These are phyloP conservation scores for Cecidostiba fungosa DNA, from an alignment of 2,888 invertebrate genomes.

Conservation along the genomic window DNA sequence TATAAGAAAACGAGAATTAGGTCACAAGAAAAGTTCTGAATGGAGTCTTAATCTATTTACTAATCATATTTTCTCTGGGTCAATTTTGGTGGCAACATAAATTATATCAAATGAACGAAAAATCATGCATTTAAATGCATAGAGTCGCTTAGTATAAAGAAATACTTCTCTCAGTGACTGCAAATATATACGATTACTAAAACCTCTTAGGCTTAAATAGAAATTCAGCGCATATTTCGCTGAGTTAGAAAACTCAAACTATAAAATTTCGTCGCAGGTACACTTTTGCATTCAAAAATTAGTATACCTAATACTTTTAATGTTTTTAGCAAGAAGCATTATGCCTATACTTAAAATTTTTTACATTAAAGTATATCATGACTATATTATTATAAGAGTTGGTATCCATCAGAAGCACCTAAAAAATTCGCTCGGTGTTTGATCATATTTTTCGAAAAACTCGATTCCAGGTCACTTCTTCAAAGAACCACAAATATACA, in stretches of 20 bases:
- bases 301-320: not conserved
- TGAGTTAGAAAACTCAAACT: not conserved
- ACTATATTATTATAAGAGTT: too few species aligned
- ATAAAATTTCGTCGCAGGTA: not conserved
- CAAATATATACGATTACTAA: not conserved
- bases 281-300: not conserved
- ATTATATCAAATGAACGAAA: too few species aligned
- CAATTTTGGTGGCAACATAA: not conserved
- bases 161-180: too few species aligned
- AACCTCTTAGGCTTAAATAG: not conserved
- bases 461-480: not conserved
- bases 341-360: too few species aligned
- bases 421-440: not conserved
- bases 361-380: too few species aligned
- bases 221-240: not conserved
- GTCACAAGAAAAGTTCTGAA: slow-evolving; percentile 24
- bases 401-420: too few species aligned
- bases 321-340: too few species aligned
- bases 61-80: slow-evolving; percentile 1
- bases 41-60: not conserved
- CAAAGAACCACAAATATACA: slow-evolving; percentile 21
- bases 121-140: too few species aligned
- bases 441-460: not conserved
- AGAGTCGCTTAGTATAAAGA: too few species aligned
- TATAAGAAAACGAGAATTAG: slow-evolving; percentile 34